Evolutionary conservation across 2,113 vertebrate species (phyloP), one percentile per base, ranked within the genome.

Genomic region (Oreotrochilus melanogaster): DNA sequence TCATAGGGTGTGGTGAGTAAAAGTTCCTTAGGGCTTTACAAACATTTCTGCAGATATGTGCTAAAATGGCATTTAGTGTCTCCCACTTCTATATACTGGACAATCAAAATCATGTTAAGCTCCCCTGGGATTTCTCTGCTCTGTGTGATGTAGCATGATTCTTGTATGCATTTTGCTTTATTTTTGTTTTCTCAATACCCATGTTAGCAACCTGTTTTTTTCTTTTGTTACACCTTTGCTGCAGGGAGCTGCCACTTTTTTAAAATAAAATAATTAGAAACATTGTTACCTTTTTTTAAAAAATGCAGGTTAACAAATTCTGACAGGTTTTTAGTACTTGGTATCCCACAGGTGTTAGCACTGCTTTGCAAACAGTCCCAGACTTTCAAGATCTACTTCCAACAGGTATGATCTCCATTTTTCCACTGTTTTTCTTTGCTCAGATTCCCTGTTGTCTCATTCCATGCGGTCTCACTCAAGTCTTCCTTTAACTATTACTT

Each of bases 361-460:
- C 6, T 50, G 28, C 45, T 92, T 88, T 81, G 71, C 74, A 85
- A 88, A 88, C 25, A 28, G 72, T 48, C 67, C 74, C 69, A 81
- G 39, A 56, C 72, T 78, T 92, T 79, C 19, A 64, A 64, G 62
- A 65, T 61, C 35, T 83, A 78, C 21, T 83, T 93, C 86, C 62
- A 86, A 23, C 42, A 75, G 86, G 69, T 33, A 79, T 37, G 62
- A 88, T n/a, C 35, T 53, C 14, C 35, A 67, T 84, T 91, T 92
- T 93, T 74, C 51, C 75, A 35, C 28, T 89, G 71, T 60, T 91
- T 94, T 89, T 45, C 61, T 87, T 93, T 86, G 53, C 85, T 86
- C 33, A 14, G 35, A 31, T 81, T 94, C 70, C 53, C 75, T 57
- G 64, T 87, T 91, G 64, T 39, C 56, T 92, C 78, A 53, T 85